Evolutionary conservation across 2,113 vertebrate genomes (phyloP).

Genomic region (Leucosticte australis): DNA sequence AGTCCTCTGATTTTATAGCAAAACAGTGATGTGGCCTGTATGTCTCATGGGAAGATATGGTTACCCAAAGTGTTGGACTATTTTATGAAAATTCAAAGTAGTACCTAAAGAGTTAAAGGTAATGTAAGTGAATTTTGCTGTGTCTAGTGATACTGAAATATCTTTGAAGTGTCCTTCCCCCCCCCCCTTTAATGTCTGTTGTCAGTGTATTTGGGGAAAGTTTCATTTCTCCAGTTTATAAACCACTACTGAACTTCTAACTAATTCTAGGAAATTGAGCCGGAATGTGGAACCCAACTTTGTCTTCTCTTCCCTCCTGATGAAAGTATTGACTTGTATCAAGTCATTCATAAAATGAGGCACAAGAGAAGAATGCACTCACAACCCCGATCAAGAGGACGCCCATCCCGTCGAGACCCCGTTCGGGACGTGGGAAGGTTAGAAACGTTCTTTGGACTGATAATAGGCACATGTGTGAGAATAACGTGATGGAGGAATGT

Average conservation of each 20-base stretch:
- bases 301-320: slow-evolving; percentile 95
- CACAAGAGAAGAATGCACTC: slow-evolving; percentile 96
- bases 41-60: slow-evolving; percentile 21
- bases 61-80: background rate
- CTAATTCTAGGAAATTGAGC: slow-evolving; percentile 91
- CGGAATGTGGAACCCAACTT: slow-evolving; percentile 92
- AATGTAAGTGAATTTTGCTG: slow-evolving; percentile 41
- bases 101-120: slow-evolving; percentile 40
- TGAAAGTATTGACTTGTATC: slow-evolving; percentile 97
- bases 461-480: slow-evolving; percentile 87
- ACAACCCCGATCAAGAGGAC: slow-evolving; percentile 91
- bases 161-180: background rate
- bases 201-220: background rate
- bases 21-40: slow-evolving; percentile 14
- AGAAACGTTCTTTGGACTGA: slow-evolving; percentile 97
- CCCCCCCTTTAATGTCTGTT: background rate
- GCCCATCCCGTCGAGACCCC: slow-evolving; percentile 87
- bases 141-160: slow-evolving; percentile 2
- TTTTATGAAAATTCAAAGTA: slow-evolving; percentile 46
- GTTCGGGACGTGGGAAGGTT: slow-evolving; percentile 99
- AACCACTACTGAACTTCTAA: slow-evolving; percentile 68
- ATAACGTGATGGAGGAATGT: slow-evolving; percentile 89
- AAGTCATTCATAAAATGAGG: slow-evolving; percentile 95
- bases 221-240: slow-evolving; percentile 42
- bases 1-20: slow-evolving; percentile 28